These are phyloP conservation scores for Nemoura dubitans DNA, from an alignment of 2,888 invertebrate genomes.

Conservation along the genomic window DNA sequence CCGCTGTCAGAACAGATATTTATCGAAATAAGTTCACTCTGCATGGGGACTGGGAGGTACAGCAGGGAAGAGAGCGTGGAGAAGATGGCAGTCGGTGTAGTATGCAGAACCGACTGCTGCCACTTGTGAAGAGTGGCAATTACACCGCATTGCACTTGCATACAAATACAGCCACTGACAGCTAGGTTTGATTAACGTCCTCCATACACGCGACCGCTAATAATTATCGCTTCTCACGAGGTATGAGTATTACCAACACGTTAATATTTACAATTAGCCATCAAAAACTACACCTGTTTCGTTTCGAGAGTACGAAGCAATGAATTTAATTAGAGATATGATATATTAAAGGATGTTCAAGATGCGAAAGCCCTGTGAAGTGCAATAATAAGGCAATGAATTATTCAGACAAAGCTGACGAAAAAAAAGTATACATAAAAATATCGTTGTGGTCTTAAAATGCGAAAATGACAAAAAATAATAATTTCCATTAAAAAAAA, in stretches of 20 bases:
- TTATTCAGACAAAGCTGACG: not conserved
- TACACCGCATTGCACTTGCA: not conserved
- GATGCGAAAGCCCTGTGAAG: not conserved
- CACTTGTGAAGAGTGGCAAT: not conserved
- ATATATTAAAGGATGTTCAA: not conserved
- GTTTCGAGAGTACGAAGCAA: not conserved
- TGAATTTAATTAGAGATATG: not conserved
- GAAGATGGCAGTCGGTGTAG: not conserved
- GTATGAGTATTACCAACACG: not conserved
- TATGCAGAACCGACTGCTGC: not conserved
- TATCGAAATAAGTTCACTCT: slow-evolving; percentile 13
- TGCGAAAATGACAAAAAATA: not conserved
- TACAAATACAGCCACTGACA: not conserved
- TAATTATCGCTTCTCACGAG: not conserved
- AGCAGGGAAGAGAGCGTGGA: not conserved
- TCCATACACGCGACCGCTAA: not conserved
- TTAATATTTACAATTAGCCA: not conserved
- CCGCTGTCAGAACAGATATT: slow-evolving; percentile 23
- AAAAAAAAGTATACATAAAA: not conserved
- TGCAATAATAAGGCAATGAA: not conserved
- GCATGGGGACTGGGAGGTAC: not conserved
- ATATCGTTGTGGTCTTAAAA: not conserved
- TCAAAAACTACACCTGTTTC: not conserved
- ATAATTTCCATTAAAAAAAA: not conserved
- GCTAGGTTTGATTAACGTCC: not conserved